A percentile compares a stretch with the other conserved stretches of the same genome.
phyloP scores from a whole-genome alignment of 2,888 invertebrate species.

The Sympetrum striolatum region DNA sequence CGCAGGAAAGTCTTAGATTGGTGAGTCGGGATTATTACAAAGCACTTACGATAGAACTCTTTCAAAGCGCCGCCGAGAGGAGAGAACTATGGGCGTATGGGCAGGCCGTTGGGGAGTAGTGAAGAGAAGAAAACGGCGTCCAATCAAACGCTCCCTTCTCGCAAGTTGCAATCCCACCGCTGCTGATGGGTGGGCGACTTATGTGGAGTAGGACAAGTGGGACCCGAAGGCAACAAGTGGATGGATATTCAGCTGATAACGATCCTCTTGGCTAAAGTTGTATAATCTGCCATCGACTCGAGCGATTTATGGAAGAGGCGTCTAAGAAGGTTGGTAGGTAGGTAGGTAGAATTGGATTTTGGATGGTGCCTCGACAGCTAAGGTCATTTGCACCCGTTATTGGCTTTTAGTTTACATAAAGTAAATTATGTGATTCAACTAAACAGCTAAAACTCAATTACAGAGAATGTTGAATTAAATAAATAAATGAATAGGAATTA shows the following conservation, averaged over 20 bases:
- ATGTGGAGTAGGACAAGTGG: not conserved
- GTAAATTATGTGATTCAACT: too few relatives aligned
- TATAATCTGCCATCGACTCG: not conserved
- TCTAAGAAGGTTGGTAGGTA: too few relatives aligned
- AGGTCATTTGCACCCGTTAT: too few relatives aligned
- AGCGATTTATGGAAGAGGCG: not conserved
- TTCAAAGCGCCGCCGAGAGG: too few relatives aligned
- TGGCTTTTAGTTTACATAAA: too few relatives aligned
- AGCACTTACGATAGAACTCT: not conserved
- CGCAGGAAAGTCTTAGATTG: not conserved
- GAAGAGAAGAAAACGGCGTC: not conserved
- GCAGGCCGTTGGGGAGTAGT: not conserved
- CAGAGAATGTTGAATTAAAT: too few relatives aligned
- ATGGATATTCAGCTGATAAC: not conserved
- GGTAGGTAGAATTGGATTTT: too few relatives aligned
- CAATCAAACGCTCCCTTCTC: not conserved
- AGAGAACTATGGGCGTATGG: too few relatives aligned
- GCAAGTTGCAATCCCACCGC: not conserved
- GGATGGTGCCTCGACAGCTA: too few relatives aligned
- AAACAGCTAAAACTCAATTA: too few relatives aligned
- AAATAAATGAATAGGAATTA: too few relatives aligned
- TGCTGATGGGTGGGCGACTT: not conserved
- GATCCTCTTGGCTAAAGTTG: not conserved
- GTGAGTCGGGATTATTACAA: not conserved
- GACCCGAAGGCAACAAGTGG: not conserved